Percentiles rank a stretch among this genome's conserved stretches.
Evolutionary conservation across 2,888 invertebrate genomes (phyloP).

Genomic region (Nysson spinosus): DNA sequence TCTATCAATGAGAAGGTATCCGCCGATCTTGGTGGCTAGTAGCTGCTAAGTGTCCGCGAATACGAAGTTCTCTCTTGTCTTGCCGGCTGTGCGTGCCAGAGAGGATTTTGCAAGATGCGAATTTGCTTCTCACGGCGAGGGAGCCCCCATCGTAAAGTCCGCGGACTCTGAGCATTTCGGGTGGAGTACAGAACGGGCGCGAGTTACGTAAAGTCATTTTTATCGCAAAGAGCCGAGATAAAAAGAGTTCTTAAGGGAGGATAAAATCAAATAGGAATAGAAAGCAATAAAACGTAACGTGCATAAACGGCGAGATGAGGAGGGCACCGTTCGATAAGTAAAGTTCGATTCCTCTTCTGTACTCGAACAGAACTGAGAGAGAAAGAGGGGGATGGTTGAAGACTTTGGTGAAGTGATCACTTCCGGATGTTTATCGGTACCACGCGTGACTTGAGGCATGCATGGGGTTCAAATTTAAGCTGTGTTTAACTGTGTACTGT

Average conservation of each 20-base stretch:
- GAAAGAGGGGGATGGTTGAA: conserved; percentile 9
- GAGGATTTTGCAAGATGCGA: conserved; percentile 69
- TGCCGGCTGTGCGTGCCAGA: conserved; percentile 52
- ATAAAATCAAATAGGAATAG: conserved; percentile 8
- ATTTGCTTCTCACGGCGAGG: conserved; percentile 49
- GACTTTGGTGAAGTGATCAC: not conserved
- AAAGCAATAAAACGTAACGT: conserved; percentile 29
- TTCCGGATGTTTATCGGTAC: not conserved
- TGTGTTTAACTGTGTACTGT: conserved; percentile 15
- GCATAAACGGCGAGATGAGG: conserved; percentile 61
- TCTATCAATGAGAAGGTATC: conserved; percentile 37
- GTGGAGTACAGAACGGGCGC: conserved; percentile 38
- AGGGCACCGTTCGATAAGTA: conserved; percentile 70
- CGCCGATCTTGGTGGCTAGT: conserved; percentile 21
- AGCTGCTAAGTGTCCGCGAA: conserved; percentile 28
- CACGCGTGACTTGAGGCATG: not conserved
- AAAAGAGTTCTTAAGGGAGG: conserved; percentile 14
- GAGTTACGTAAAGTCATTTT: conserved; percentile 56
- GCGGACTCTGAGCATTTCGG: conserved; percentile 35
- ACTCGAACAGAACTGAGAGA: conserved; percentile 1
- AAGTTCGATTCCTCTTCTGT: conserved; percentile 37
- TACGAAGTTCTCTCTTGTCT: conserved; percentile 28
- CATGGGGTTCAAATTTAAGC: not conserved
- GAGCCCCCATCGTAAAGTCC: conserved; percentile 49
- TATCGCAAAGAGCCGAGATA: conserved; percentile 22